These are phyloP conservation scores for Trematomus loennbergii DNA, from an alignment of 2,113 vertebrate genomes.

Conservation along the genomic window DNA sequence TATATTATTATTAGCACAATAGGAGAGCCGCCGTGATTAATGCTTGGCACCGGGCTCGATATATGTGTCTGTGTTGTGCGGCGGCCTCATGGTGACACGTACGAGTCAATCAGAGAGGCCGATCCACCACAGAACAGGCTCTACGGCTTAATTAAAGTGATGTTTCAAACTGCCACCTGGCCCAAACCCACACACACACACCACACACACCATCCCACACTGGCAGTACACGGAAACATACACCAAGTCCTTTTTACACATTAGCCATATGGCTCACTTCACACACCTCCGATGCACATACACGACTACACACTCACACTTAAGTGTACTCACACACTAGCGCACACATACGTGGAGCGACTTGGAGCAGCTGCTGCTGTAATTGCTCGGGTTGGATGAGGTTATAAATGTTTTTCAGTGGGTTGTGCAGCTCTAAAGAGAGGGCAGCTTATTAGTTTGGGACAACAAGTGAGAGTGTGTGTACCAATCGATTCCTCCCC, in stretches of 20 bases:
- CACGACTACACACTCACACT: neutral
- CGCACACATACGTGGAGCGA: conserved; percentile 19
- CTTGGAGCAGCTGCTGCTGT: conserved; percentile 59
- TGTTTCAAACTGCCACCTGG: conserved; percentile 73
- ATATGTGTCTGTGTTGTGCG: conserved; percentile 20
- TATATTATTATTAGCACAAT: conserved; percentile 11
- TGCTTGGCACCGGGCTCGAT: neutral
- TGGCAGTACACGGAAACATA: conserved; percentile 3
- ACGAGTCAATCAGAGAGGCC: conserved; percentile 63
- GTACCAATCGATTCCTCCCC: neutral
- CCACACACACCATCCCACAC: neutral
- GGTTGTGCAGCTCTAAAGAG: conserved; percentile 1
- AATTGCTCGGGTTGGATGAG: conserved; percentile 52
- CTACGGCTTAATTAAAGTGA: conserved; percentile 69
- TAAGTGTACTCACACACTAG: neutral
- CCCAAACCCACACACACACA: conserved; percentile 9
- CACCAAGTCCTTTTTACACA: conserved; percentile 8
- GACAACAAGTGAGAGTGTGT: neutral
- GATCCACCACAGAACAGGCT: conserved; percentile 40
- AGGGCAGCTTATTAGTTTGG: conserved; percentile 45
- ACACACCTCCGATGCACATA: conserved; percentile 5
- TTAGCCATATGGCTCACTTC: conserved; percentile 26
- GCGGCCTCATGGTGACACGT: conserved; percentile 32
- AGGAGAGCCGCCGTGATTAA: conserved; percentile 29
- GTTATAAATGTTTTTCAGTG: conserved; percentile 59